Evolutionary conservation across 2,797 vertebrate genomes (phyloP), one percentile per base, ranked within the genome.

Genomic region (Tarsius wallacei): DNA sequence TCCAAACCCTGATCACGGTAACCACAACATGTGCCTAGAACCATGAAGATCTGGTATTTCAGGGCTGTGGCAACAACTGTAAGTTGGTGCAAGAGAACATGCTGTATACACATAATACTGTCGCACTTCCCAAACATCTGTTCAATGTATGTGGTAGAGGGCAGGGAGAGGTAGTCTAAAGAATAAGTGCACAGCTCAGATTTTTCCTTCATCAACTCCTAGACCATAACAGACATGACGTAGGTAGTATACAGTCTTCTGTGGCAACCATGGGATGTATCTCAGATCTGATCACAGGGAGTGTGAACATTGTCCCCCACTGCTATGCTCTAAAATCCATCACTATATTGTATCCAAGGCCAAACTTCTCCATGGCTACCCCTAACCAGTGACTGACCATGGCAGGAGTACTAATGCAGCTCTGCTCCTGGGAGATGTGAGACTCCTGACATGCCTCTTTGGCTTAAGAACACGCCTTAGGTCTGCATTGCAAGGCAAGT

Each of bases 1-100:
- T 47, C 61, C 31, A 90, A 31, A 6, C 22, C 22, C 21, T 55
- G 31, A n/a, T 16, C 1, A 0, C 19, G 33, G 33, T 19, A 71
- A 49, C 33, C 63, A 47, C 0, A 2, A 1, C 10, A 31, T 7
- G 21, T 77, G 24, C 36, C 4, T 64, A 71, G 22, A 64, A 64
- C 55, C 19, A 22, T 14, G n/a, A 57, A 81, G n/a, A 68, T 61
- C 24, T 82, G 53, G 22, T 53, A 8, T 42, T 24, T 11, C 64
- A n/a, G 12, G 31, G 1, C 24, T 80, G 12, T 24, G 28, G 47
- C n/a, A 55, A 36, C 42, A 42, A n/a, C 0, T 36, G 4, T 0
- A 59, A 8, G 47, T 13, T 76, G 33, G 33, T n/a, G 22, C 51
- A 59, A n/a, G 26, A 81, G 24, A 64, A 66, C 16, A 15, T 2